A percentile compares a stretch with the other conserved stretches of the same genome.
These are phyloP conservation scores for Oncorhynchus gorbuscha DNA, from an alignment of 2,113 vertebrate genomes.

Conservation along the genomic window DNA sequence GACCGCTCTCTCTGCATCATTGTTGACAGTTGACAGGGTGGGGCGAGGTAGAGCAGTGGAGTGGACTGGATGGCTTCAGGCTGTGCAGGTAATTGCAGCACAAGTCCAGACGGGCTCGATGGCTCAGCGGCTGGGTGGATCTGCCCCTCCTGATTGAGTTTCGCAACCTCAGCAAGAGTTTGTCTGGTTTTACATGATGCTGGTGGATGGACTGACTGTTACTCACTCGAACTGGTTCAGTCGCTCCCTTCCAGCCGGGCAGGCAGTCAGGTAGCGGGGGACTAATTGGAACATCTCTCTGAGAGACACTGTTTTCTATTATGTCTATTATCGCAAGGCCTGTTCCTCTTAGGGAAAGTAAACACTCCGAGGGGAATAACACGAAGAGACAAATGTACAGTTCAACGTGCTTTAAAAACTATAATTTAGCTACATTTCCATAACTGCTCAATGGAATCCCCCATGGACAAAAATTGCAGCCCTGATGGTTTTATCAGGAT, in stretches of 20 bases:
- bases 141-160: conserved; percentile 29
- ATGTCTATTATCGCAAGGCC: too few relatives aligned
- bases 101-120: conserved; percentile 49
- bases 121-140: conserved; percentile 41
- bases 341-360: background rate
- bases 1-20: conserved; percentile 36
- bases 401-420: too few relatives aligned
- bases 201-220: conserved; percentile 47
- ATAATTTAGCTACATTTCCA: too few relatives aligned
- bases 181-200: conserved; percentile 28
- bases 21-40: conserved; percentile 45
- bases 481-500: background rate
- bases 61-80: too few relatives aligned
- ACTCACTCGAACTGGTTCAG: conserved; percentile 68
- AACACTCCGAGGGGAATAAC: background rate
- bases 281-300: conserved; percentile 19
- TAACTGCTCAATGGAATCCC: background rate
- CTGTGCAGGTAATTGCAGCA: conserved; percentile 38
- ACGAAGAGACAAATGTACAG: too few relatives aligned
- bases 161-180: conserved; percentile 26
- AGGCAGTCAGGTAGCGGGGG: conserved; percentile 15
- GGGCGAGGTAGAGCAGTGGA: conserved; percentile 29
- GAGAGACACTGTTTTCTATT: background rate
- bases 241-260: conserved; percentile 29
- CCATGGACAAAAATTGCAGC: background rate